Evolutionary conservation across 1,140 invertebrate genomes (phyloP), one percentile per base, ranked within the genome.

Genomic region (Drosophila micromelanica): DNA sequence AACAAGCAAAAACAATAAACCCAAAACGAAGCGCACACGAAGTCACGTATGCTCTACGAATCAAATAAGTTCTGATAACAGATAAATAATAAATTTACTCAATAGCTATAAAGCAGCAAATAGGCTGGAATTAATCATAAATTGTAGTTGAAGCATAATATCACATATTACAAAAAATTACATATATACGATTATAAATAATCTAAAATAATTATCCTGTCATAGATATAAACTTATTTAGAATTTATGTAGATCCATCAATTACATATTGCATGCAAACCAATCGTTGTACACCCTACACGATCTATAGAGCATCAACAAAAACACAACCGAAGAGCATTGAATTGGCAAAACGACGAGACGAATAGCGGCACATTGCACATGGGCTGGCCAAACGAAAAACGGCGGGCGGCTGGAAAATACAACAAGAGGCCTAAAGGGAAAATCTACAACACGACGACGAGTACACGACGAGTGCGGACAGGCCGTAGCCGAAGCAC

Each of bases 351-450:
- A 73, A 67, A 48, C 59, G 80, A 81, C 64, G 48, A 70, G 62
- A 71, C 65, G 82, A 87, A 81, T 75, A 71, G 76, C 78, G 84
- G 72, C 82, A 89, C 81, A 79, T 68, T 73, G 70, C 70, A 68
- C 63, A 73, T 68, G 70, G 70, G 63, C 70, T 74, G 59, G 56
- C 56, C 63, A 74, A 46, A 69, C 40, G 48, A 60, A 68, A 59
- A 69, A 62, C 74, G 68, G 55, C 48, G 63, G 60, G 65, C 75
- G 81, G 81, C 81, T 86, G 78, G 73, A 86, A 85, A 84, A 57
- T 73, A 76, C 84, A 78, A 76, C 55, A 84, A 73, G 65, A 74
- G 84, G 84, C 84, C 84, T 87, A 87, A 79, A 89, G 79, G 76
- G 73, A 89, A 86, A 81, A 75, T 71, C 69, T 43, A 59, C 49